Evolutionary conservation across 2,888 invertebrate species (phyloP), one percentile per base, ranked within the genome.

Genomic region (Seira ritae): DNA sequence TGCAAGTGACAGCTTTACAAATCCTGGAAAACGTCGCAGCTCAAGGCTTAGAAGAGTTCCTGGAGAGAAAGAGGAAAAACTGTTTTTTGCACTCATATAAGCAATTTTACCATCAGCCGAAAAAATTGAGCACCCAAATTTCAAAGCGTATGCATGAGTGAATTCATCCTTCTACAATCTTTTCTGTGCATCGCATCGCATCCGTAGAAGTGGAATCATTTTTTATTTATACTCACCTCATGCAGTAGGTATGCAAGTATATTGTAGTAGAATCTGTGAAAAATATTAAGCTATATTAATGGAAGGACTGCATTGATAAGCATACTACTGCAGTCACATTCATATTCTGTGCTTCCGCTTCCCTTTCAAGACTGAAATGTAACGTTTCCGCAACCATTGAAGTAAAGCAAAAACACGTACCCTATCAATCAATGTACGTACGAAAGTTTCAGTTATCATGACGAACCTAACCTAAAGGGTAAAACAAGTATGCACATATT

Each of bases 1-100:
- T 80, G 80, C 69, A 74, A 74, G 65, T 74, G 80, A 74, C 80
- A 80, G 80, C 74, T 74, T 69, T 76, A 68, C 65, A 73, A 23
- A 65, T 42, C 6, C 23, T 19, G 24, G 23, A 65, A 60, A 65
- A 62, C 23, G 23, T 23, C 3, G 22, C 8, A 23, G 22, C 1
- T 62, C 22, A 19, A 60, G 12, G 62, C 55, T 55, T 55, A 17
- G 55, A n/a, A 55, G 55, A 55, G 55, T 55, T 55, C 2, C 17
- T 55, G 60, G 65, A 73, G 71, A 71, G 1, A 46, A 19, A 73
- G 72, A 19, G 62, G 72, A 69, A 37, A 24, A 62, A 62, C 37
- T 67, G 8, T 31, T 31, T 8, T 8, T 4, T 31, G 31, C 31
- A 31, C 8, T 31, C 8, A 31, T 8, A 31, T 31, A n/a, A n/a